Evolutionary conservation across 2,888 invertebrate species (phyloP).

Genomic region (Spatulosminthurus flaviceps): DNA sequence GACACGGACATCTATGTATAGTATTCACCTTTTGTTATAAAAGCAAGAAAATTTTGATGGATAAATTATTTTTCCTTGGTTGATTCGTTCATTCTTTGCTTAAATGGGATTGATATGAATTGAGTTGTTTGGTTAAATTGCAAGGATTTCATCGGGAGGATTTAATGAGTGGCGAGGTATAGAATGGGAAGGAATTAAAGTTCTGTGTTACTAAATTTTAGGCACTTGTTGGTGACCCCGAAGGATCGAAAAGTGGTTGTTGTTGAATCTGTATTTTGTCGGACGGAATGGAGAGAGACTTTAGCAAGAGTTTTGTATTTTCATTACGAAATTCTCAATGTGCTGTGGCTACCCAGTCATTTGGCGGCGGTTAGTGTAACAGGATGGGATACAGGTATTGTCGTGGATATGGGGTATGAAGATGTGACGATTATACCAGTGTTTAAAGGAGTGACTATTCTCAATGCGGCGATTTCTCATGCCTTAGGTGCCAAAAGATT

Average conservation of each 20-base stretch:
- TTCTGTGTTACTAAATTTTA: too few relatives aligned
- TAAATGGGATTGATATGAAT: too few relatives aligned
- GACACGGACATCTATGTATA: too few relatives aligned
- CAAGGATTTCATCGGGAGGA: too few relatives aligned
- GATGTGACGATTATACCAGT: constrained; percentile 85
- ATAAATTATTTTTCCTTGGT: too few relatives aligned
- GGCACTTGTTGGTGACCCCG: constrained; percentile 88
- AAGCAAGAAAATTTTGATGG: too few relatives aligned
- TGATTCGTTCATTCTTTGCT: too few relatives aligned
- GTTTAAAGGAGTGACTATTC: constrained; percentile 85
- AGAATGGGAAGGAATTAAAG: too few relatives aligned
- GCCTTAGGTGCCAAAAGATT: constrained; percentile 80
- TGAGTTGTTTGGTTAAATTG: too few relatives aligned
- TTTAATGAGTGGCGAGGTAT: too few relatives aligned
- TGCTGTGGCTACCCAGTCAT: constrained; percentile 85
- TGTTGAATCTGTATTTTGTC: constrained; percentile 87
- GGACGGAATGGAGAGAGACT: constrained; percentile 83
- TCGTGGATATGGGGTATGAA: constrained; percentile 86
- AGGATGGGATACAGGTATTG: constrained; percentile 82
- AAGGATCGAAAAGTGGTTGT: constrained; percentile 92
- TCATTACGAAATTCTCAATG: constrained; percentile 88
- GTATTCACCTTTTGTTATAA: too few relatives aligned
- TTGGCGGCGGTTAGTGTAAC: constrained; percentile 84
- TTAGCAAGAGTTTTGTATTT: constrained; percentile 90
- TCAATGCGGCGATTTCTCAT: constrained; percentile 83